A percentile compares a stretch with the other conserved stretches of the same genome.
These are phyloP conservation scores for Ophioninae sp. DNA, from an alignment of 2,888 invertebrate genomes.

Conservation along the genomic window DNA sequence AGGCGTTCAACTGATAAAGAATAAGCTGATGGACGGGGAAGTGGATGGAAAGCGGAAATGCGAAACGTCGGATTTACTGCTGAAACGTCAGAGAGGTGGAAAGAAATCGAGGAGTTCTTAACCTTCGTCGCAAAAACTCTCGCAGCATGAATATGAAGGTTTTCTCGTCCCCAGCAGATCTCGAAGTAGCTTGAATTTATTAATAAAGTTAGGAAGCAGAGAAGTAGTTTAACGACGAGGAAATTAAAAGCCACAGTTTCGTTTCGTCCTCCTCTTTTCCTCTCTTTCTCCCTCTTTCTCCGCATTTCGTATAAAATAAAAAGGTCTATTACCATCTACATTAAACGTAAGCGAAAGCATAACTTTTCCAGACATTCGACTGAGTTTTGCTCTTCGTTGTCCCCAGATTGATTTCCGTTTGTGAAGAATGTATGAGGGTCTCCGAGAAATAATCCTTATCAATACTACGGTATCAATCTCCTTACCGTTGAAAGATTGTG, in stretches of 20 bases:
- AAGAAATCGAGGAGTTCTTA: constrained; percentile 21
- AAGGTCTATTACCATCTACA: not conserved
- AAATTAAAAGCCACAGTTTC: constrained; percentile 61
- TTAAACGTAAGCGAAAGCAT: not conserved
- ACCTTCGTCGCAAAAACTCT: constrained; percentile 19
- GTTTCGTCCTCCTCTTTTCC: not conserved
- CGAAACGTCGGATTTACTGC: constrained; percentile 16
- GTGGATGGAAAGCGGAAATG: not conserved
- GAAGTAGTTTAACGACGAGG: constrained; percentile 48
- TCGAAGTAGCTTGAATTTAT: constrained; percentile 64
- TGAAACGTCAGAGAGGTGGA: constrained; percentile 50
- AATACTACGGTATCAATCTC: too few relatives aligned
- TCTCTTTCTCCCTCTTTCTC: constrained; percentile 1
- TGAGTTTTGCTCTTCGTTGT: not conserved
- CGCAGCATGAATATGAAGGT: constrained; percentile 67
- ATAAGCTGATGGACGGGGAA: not conserved
- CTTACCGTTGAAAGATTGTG: too few relatives aligned
- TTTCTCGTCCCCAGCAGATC: constrained; percentile 61
- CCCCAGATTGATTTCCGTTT: too few relatives aligned
- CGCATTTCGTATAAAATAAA: not conserved
- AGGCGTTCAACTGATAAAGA: constrained; percentile 4
- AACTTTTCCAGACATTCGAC: not conserved
- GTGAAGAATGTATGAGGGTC: too few relatives aligned
- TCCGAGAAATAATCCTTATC: too few relatives aligned
- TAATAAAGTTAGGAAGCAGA: constrained; percentile 64